Conservation (phyloP, 2,113 vertebrate genomes). For the Microcebus jonahi region DNA sequence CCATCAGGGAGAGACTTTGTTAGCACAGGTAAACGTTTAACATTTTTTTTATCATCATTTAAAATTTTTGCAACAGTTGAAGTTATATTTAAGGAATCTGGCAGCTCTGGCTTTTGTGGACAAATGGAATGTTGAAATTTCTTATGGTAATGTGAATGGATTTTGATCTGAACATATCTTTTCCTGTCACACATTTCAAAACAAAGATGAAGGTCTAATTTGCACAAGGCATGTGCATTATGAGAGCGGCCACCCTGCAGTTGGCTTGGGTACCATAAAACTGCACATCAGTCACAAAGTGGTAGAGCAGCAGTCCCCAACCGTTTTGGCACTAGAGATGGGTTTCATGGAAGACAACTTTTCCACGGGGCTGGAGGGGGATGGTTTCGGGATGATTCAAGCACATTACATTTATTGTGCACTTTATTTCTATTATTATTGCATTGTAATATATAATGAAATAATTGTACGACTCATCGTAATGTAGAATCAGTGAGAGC, state of each 20-base stretch:
- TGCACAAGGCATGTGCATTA: background rate
- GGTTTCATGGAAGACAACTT: no score
- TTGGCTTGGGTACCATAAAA: background rate
- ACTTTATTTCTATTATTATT: no score
- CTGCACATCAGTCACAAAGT: background rate
- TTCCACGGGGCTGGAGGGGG: no score
- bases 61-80: background rate
- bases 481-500: no score
- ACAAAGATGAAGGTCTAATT: background rate
- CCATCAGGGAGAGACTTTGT: background rate
- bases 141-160: background rate
- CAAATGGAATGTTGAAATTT: background rate
- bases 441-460: no score
- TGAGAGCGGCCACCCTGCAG: background rate
- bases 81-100: background rate
- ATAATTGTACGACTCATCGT: no score
- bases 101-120: background rate
- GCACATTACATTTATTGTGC: no score
- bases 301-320: background rate
- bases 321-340: no score
- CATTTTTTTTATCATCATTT: background rate
- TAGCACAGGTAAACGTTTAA: background rate
- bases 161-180: background rate
- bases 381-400: no score
- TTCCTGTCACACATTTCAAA: background rate